Percentiles rank a stretch among this genome's conserved stretches.
These are phyloP conservation scores for Elysia crispata DNA, from an alignment of 2,888 invertebrate species.

Conservation along the genomic window DNA sequence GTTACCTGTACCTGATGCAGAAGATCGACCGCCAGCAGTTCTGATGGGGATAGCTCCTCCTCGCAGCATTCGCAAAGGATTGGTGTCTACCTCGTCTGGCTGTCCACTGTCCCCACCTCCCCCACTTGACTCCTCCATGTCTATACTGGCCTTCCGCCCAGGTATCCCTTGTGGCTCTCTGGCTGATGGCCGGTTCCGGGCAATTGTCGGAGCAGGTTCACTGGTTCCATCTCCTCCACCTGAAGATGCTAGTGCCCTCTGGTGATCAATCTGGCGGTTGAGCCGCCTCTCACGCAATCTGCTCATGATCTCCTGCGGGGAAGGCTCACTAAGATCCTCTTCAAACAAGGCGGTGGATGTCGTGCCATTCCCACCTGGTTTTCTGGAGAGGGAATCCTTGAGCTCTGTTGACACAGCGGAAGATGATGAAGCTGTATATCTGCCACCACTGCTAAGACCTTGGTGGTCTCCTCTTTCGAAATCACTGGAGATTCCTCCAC, in stretches of 20 bases:
- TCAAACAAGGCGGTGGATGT: conserved; percentile 56
- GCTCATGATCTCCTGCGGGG: conserved; percentile 72
- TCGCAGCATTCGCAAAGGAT: conserved; percentile 84
- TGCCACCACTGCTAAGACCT: too few species aligned
- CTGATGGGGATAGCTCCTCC: conserved; percentile 72
- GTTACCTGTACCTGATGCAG: conserved; percentile 62
- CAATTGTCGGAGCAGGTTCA: conserved; percentile 38
- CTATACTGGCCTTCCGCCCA: conserved; percentile 56
- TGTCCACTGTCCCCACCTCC: conserved; percentile 66
- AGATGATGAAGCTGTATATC: neutral
- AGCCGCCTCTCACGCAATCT: conserved; percentile 71
- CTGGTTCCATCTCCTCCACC: conserved; percentile 53
- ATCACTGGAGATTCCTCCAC: too few species aligned
- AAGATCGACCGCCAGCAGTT: conserved; percentile 63
- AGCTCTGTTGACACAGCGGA: conserved; percentile 33
- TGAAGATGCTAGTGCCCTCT: conserved; percentile 56
- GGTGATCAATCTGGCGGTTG: conserved; percentile 70
- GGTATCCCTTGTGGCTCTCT: conserved; percentile 73
- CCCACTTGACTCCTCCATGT: conserved; percentile 3
- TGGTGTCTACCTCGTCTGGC: conserved; percentile 78
- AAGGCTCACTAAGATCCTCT: conserved; percentile 70
- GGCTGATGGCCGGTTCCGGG: conserved; percentile 62
- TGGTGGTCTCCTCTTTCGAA: too few species aligned
- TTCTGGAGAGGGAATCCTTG: conserved; percentile 46
- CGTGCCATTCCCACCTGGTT: conserved; percentile 13